phyloP scores from a whole-genome alignment of 2,797 vertebrate species.

The Setipinna tenuifilis region DNA sequence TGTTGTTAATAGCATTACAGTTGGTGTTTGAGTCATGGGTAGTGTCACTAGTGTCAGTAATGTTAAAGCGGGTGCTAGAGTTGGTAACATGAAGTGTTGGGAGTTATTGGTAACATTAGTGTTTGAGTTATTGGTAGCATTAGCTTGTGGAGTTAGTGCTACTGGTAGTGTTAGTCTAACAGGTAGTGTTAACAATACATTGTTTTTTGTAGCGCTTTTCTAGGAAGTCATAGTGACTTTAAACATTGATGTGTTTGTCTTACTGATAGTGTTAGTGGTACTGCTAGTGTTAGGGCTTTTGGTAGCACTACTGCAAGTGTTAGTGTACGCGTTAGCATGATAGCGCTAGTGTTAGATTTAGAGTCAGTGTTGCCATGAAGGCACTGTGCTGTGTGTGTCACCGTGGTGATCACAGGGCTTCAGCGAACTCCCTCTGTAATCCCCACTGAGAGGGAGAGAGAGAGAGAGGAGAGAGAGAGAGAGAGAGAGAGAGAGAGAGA shows the following conservation, averaged over 20 bases:
- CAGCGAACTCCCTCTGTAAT: neutral
- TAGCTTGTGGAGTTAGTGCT: no score
- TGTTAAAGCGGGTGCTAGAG: no score
- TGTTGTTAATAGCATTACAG: neutral
- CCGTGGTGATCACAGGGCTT: neutral
- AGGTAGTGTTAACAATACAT: no score
- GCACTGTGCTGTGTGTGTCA: neutral
- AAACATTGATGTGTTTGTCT: neutral
- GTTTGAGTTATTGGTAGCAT: no score
- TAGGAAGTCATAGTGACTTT: no score
- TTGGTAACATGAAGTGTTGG: no score
- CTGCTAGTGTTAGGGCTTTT: neutral
- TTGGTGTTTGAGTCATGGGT: neutral
- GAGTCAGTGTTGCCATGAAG: no score
- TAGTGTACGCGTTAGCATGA: neutral
- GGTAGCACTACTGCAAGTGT: neutral
- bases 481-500: no score
- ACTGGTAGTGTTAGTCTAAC: neutral
- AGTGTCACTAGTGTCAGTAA: neutral
- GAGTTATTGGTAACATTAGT: no score
- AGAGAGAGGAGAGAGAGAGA: no score
- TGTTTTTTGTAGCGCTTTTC: no score
- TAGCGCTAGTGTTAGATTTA: neutral
- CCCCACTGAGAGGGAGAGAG: neutral
- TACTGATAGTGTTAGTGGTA: neutral